These are phyloP conservation scores for Hymenochirus boettgeri DNA, from an alignment of 2,113 vertebrate genomes.

Conservation along the genomic window DNA sequence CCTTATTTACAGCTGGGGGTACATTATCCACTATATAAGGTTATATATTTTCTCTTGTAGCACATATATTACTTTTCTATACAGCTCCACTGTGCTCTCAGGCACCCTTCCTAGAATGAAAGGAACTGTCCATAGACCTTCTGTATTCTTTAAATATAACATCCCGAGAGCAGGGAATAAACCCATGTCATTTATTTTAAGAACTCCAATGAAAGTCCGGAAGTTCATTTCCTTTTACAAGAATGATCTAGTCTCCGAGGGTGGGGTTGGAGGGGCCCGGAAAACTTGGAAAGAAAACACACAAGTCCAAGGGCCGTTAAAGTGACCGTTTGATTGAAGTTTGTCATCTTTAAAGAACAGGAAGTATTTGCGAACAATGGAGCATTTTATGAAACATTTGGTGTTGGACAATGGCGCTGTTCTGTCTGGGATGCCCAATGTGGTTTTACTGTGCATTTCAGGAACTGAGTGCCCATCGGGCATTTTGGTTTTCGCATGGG, in stretches of 20 bases:
- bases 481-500: too few relatives aligned
- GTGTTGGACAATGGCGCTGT: not conserved
- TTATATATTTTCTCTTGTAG: too few relatives aligned
- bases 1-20: too few relatives aligned
- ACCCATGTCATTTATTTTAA: not conserved
- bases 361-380: constrained; percentile 12
- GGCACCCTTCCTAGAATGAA: too few relatives aligned
- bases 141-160: constrained; percentile 7
- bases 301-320: not conserved
- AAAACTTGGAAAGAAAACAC: not conserved
- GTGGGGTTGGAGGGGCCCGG: not conserved
- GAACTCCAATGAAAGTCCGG: not conserved
- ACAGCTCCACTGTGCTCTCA: too few relatives aligned
- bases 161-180: constrained; percentile 6
- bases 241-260: not conserved
- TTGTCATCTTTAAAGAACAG: constrained; percentile 6
- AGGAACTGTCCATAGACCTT: not conserved
- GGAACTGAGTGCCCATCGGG: too few relatives aligned
- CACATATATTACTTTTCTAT: too few relatives aligned
- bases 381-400: not conserved
- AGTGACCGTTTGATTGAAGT: not conserved
- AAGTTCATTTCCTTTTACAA: not conserved
- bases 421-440: not conserved
- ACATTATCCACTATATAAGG: too few relatives aligned
- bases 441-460: too few relatives aligned